Conservation (phyloP, 1,140 invertebrate species). For the Aphaenogaster floridana region DNA sequence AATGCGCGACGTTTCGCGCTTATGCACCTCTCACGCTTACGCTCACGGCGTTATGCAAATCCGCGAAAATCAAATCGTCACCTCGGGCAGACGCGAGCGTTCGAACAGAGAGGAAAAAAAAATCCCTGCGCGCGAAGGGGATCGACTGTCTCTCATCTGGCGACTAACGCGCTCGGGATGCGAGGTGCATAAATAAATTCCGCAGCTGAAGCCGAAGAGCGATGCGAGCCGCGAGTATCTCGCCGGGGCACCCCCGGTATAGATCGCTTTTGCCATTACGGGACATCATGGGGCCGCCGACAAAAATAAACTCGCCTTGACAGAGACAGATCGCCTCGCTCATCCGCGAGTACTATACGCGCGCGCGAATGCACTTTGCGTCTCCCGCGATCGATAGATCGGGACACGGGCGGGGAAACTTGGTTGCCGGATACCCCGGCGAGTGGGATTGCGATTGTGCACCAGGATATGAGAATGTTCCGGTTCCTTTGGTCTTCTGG, state of each 20-base stretch:
- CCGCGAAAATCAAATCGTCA: slow-evolving; percentile 52
- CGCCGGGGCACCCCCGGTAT: slow-evolving; percentile 35
- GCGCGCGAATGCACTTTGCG: slow-evolving; percentile 31
- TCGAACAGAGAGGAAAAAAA: not conserved
- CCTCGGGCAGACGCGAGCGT: not conserved
- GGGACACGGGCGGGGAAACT: not conserved
- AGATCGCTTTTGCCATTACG: slow-evolving; percentile 64
- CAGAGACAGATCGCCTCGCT: slow-evolving; percentile 58
- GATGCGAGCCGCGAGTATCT: slow-evolving; percentile 36
- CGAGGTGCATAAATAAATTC: slow-evolving; percentile 60
- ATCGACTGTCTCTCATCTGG: slow-evolving; percentile 25
- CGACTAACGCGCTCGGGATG: slow-evolving; percentile 45
- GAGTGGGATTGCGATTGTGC: slow-evolving; percentile 50
- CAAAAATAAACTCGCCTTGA: slow-evolving; percentile 62
- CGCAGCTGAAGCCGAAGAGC: not conserved
- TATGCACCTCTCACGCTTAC: not conserved
- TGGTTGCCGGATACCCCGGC: slow-evolving; percentile 7
- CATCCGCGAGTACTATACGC: slow-evolving; percentile 28
- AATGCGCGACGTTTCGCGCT: slow-evolving; percentile 23
- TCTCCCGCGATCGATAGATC: slow-evolving; percentile 48
- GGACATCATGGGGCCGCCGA: slow-evolving; percentile 54
- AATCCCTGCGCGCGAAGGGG: not conserved
- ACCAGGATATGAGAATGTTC: slow-evolving; percentile 67
- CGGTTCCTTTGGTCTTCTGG: slow-evolving; percentile 70
- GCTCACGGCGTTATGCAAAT: slow-evolving; percentile 52